Base-by-base conservation (phyloP, 2,113 vertebrate genomes). In the Hippolais icterina region DNA sequence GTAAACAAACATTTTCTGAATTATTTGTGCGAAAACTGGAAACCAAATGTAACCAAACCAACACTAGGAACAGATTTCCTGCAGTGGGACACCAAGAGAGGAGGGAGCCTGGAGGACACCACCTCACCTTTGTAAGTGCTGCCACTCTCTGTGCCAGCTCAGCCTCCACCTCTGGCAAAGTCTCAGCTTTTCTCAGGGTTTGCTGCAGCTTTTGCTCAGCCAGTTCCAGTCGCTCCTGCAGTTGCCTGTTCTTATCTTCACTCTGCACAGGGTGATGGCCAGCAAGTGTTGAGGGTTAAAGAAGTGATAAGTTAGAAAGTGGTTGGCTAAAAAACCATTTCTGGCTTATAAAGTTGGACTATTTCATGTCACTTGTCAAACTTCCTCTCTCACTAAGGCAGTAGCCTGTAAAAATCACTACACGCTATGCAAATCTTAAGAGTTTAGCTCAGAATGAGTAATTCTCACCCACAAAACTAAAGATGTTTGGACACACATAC, bases 161-260 rank as follows among this genome's bases (percentile, higher is more conserved):
- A 0, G 99, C 99, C 89, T 99, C 99, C 97, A 99, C 99, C 97
- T 99, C 99, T 0, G 99, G 99, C 60, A 99, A 97, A 3, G 99
- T 99, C 97, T 99, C 99, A 1, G 99, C 99, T 95, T 99, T 99
- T n/a, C 99, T 97, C 90, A 99, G 97, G 21, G 99, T 99, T 97
- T 99, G 99, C 97, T 99, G 99, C 79, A 99, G 98, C 97, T 99
- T 99, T 93, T 99, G 99, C 92, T 99, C 99, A 1, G 99, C 99
- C 87, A 99, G 88, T 88, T 99, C 99, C 92, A 99, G 97, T 70
- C 99, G 98, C 83, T 99, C 99, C 83, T 99, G 99, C 61, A 99
- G 93, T 42, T 99, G 99, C 42, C 99, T 98, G 77, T 98, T 99
- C 83, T 98, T 99, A 52, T 99, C 99, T 97, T 99, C 99, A 3